phyloP scores from a whole-genome alignment of 2,888 invertebrate genomes.

The Epinotia bilunana region DNA sequence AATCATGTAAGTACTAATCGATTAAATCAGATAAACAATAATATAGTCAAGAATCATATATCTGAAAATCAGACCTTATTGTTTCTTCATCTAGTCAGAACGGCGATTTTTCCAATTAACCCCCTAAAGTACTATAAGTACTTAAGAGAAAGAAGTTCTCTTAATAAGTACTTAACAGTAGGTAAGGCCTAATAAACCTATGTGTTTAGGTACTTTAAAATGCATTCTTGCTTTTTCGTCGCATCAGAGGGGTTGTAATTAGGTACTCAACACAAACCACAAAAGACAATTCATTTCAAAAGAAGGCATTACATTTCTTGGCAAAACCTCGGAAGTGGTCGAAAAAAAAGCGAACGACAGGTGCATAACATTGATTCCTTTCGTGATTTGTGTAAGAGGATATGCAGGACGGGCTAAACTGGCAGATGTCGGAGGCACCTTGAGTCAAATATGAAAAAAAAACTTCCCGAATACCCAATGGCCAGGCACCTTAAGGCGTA shows the following conservation, averaged over 20 bases:
- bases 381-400: conserved; percentile 64
- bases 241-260: not conserved
- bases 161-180: no score
- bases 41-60: no score
- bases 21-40: no score
- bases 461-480: conserved; percentile 56
- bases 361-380: conserved; percentile 72
- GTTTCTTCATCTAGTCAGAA: no score
- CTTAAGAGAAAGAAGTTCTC: no score
- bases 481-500: not conserved
- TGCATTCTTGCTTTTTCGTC: not conserved
- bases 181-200: no score
- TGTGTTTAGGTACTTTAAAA: not conserved
- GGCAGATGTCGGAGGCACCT: conserved; percentile 75
- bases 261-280: not conserved
- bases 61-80: no score
- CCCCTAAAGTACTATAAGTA: no score
- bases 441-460: conserved; percentile 54
- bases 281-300: not conserved
- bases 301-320: not conserved
- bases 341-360: conserved; percentile 57
- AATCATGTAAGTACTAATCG: no score
- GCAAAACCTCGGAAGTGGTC: conserved; percentile 11
- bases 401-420: conserved; percentile 38
- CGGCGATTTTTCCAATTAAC: no score